phyloP scores from a whole-genome alignment of 1,140 invertebrate species.

The Chelonus insularis region DNA sequence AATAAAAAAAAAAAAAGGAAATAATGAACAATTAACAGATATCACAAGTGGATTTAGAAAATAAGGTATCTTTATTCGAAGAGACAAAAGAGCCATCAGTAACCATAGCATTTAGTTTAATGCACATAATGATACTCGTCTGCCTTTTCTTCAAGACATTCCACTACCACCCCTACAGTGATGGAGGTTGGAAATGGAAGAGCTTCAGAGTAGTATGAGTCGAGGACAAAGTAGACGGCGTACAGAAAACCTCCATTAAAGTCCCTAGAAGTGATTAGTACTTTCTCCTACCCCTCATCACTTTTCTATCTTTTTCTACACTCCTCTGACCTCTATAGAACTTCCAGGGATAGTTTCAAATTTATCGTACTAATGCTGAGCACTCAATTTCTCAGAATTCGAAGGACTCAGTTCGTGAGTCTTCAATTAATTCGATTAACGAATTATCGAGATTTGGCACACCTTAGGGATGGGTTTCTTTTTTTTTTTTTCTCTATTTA shows the following conservation, averaged over 20 bases:
- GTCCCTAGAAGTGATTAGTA: conserved; percentile 61
- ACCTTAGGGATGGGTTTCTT: conserved; percentile 20
- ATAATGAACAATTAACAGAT: no score
- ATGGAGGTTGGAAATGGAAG: conserved; percentile 4
- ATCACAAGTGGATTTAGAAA: neutral
- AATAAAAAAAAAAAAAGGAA: no score
- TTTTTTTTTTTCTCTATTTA: conserved; percentile 18
- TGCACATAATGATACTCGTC: conserved; percentile 56
- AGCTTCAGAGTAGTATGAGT: conserved; percentile 51
- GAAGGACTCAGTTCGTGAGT: neutral
- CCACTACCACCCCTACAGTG: conserved; percentile 5
- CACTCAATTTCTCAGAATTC: conserved; percentile 16
- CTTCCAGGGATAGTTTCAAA: neutral
- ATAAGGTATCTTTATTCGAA: neutral
- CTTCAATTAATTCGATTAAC: conserved; percentile 31
- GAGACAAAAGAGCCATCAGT: neutral
- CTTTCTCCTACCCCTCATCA: conserved; percentile 33
- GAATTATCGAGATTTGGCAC: conserved; percentile 28
- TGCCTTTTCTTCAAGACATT: conserved; percentile 52
- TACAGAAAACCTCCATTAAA: conserved; percentile 63
- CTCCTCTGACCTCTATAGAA: conserved; percentile 15
- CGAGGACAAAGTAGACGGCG: conserved; percentile 59
- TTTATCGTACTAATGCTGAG: conserved; percentile 21
- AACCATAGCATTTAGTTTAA: conserved; percentile 49
- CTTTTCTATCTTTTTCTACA: conserved; percentile 20